phyloP scores from a whole-genome alignment of 2,797 vertebrate species.

The Platyrinchus mystaceus region DNA sequence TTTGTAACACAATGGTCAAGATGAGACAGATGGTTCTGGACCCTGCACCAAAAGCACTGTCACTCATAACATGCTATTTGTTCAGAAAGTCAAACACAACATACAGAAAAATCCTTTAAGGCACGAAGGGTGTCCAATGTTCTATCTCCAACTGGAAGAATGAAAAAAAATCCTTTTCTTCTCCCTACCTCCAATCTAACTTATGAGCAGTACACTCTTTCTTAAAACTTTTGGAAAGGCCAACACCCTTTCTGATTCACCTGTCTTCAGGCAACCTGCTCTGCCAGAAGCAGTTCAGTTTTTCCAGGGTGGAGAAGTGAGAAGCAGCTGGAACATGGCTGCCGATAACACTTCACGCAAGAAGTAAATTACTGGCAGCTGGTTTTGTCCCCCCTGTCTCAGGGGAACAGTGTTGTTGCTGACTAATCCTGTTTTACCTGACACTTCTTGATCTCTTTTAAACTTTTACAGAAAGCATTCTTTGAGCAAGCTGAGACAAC shows the following conservation, averaged over 20 bases:
- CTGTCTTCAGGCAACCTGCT: not conserved
- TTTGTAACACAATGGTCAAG: not conserved
- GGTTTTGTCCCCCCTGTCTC: not conserved
- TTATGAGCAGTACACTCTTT: not conserved
- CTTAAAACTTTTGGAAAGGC: not conserved
- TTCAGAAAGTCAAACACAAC: not conserved
- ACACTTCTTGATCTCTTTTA: not conserved
- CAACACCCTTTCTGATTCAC: not conserved
- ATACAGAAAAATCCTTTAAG: not conserved
- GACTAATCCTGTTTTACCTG: not conserved
- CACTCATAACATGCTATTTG: not conserved
- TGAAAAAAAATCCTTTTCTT: not conserved
- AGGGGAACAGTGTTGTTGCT: not conserved
- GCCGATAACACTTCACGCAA: not conserved
- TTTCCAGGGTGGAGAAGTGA: not conserved
- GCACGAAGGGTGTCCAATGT: not conserved
- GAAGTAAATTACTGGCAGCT: not conserved
- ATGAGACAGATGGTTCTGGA: not conserved
- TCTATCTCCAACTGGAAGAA: not conserved
- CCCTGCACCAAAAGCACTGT: not conserved
- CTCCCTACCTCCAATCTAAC: not conserved
- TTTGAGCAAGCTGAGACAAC: not conserved
- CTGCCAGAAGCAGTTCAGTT: not conserved
- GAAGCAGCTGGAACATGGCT: not conserved
- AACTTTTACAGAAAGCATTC: not conserved